Evolutionary conservation across 2,113 vertebrate species (phyloP).

Genomic region (Sceloporus tristichus): DNA sequence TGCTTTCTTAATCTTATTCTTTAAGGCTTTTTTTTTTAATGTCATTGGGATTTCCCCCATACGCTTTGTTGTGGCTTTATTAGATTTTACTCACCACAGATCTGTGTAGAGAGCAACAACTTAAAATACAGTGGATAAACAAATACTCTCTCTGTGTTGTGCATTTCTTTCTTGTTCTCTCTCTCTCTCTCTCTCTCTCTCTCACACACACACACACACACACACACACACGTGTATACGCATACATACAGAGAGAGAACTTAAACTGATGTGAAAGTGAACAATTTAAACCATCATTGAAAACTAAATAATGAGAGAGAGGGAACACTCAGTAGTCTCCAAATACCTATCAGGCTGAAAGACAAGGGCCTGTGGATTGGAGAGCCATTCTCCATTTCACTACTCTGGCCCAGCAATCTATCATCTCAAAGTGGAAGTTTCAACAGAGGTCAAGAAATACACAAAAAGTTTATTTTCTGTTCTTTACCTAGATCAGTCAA

Average conservation of each 20-base stretch:
- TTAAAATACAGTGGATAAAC: not conserved
- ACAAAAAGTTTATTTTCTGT: constrained; percentile 5
- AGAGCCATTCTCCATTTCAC: not conserved
- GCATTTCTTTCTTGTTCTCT: too few species aligned
- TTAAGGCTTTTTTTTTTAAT: not conserved
- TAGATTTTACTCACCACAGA: not conserved
- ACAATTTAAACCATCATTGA: not conserved
- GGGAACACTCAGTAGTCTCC: not conserved
- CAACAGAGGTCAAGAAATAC: not conserved
- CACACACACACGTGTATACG: not conserved
- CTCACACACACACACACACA: not conserved
- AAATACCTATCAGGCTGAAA: not conserved
- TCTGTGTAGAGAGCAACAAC: not conserved
- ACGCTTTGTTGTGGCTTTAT: not conserved
- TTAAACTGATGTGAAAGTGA: not conserved
- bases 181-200: too few species aligned
- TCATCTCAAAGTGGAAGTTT: not conserved
- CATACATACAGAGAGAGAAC: too few species aligned
- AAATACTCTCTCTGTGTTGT: too few species aligned
- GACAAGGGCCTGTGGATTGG: not conserved
- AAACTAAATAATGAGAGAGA: not conserved
- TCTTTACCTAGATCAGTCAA: not conserved
- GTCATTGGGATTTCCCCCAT: not conserved
- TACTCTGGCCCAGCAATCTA: not conserved
- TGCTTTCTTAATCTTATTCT: not conserved